Conservation (phyloP, 2,113 vertebrate genomes). For the Melanostigma gelatinosum region DNA sequence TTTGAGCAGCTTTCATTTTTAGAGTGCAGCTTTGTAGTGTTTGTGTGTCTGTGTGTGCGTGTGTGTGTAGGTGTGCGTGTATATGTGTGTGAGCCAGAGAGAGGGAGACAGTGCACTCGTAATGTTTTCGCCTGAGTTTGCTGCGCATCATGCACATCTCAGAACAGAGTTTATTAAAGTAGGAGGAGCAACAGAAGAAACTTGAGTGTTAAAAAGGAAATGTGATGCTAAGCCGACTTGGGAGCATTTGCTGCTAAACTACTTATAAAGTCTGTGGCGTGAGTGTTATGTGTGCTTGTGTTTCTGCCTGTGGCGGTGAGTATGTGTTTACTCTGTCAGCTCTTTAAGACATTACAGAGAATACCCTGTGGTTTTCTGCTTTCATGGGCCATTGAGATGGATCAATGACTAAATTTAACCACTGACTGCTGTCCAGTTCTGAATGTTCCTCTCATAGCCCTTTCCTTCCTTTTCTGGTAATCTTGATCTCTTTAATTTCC, state of each 20-base stretch:
- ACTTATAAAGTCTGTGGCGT: conserved; percentile 51
- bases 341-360: conserved; percentile 79
- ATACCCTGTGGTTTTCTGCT: conserved; percentile 80
- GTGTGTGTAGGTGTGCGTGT: conserved; percentile 1
- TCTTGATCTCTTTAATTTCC: background rate
- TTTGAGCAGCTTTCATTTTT: conserved; percentile 75
- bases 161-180: conserved; percentile 63
- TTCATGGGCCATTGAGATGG: conserved; percentile 86
- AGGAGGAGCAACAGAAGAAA: conserved; percentile 62
- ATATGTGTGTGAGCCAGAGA: background rate
- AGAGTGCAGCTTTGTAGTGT: conserved; percentile 55
- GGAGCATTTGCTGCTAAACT: conserved; percentile 53
- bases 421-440: conserved; percentile 50
- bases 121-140: conserved; percentile 32
- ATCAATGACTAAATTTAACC: conserved; percentile 88
- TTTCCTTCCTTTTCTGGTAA: background rate
- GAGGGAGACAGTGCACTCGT: conserved; percentile 1
- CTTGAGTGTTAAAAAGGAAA: conserved; percentile 59
- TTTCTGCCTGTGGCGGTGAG: conserved; percentile 38
- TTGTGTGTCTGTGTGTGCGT: conserved; percentile 25
- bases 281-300: conserved; percentile 39
- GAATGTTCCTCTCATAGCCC: background rate
- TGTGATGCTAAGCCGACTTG: conserved; percentile 69
- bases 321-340: conserved; percentile 73
- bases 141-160: conserved; percentile 41